These are phyloP conservation scores for Nymphalis c-album DNA, from an alignment of 2,888 invertebrate genomes.

Conservation along the genomic window DNA sequence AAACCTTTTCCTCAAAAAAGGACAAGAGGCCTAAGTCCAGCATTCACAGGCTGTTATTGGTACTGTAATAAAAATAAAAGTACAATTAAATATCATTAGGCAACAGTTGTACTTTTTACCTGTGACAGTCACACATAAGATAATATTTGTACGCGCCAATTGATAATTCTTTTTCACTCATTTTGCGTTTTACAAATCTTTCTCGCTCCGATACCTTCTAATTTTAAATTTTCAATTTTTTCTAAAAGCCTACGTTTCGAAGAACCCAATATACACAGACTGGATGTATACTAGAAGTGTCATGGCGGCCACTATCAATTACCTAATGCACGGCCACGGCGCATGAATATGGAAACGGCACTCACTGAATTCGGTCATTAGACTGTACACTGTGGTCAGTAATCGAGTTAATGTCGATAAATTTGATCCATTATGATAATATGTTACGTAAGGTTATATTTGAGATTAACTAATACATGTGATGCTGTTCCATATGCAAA, in stretches of 20 bases:
- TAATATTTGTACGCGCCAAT: too few relatives aligned
- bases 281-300: conserved; percentile 20
- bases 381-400: conserved; percentile 40
- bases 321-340: conserved; percentile 55
- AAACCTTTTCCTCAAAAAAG: too few relatives aligned
- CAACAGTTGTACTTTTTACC: too few relatives aligned
- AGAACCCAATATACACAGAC: conserved; percentile 19
- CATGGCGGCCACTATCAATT: conserved; percentile 54
- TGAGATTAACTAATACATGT: background rate
- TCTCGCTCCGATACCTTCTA: too few relatives aligned
- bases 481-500: background rate
- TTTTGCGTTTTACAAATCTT: too few relatives aligned
- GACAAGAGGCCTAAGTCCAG: too few relatives aligned
- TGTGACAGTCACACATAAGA: too few relatives aligned
- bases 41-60: too few relatives aligned
- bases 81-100: too few relatives aligned
- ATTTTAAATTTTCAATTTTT: background rate
- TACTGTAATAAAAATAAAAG: too few relatives aligned
- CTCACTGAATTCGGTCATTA: conserved; percentile 64
- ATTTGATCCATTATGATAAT: conserved; percentile 16
- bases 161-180: too few relatives aligned
- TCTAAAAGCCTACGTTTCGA: conserved; percentile 1
- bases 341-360: conserved; percentile 66
- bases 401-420: conserved; percentile 17
- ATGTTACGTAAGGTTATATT: background rate